These are phyloP conservation scores for Phenganax stokvisi DNA, from an alignment of 92 coral and sea anemone species.

Conservation along the genomic window DNA sequence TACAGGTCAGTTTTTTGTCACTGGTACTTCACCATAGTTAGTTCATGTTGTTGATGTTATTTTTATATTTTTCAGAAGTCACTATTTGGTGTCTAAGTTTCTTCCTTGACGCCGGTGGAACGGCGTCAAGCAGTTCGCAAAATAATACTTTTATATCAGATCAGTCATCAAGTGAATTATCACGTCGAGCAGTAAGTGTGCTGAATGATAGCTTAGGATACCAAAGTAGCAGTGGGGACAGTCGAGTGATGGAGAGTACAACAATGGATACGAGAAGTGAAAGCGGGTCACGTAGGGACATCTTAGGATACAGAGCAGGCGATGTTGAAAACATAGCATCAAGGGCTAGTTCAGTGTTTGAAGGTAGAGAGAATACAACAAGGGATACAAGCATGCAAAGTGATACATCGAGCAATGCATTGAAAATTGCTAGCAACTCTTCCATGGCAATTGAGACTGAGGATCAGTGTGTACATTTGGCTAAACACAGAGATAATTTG, in stretches of 20 bases:
- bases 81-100: not conserved
- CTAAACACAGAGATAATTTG: no score
- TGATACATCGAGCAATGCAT: not conserved
- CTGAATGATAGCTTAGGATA: no score
- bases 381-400: constrained; percentile 10
- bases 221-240: no score
- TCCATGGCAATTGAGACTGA: not conserved
- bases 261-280: no score
- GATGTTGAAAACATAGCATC: not conserved
- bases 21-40: not conserved
- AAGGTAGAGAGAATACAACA: not conserved
- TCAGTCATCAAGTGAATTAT: no score
- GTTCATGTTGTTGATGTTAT: not conserved
- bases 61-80: not conserved
- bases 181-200: no score
- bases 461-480: not conserved
- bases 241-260: no score
- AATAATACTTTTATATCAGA: not conserved
- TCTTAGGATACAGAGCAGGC: no score
- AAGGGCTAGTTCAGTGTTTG: not conserved
- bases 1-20: not conserved
- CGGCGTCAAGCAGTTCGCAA: not conserved
- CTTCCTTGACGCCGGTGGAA: not conserved
- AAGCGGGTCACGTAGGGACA: no score
- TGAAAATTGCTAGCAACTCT: not conserved